Conservation (phyloP, 1,140 invertebrate genomes). For the Proales similis region DNA sequence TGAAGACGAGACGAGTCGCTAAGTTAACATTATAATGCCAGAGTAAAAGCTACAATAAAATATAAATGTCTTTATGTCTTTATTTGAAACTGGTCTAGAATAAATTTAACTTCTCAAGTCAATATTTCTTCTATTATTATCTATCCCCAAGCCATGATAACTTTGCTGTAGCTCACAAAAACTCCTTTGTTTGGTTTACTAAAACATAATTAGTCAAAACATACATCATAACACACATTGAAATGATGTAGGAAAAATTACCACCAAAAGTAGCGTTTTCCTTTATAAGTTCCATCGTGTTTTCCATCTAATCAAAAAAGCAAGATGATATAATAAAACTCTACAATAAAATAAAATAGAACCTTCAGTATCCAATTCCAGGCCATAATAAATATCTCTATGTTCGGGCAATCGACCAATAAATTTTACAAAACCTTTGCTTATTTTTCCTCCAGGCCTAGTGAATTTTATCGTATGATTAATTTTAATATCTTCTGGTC, state of each 20-base stretch:
- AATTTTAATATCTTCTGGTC: constrained; percentile 45
- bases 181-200: constrained; percentile 53
- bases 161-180: constrained; percentile 52
- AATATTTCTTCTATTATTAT: neutral
- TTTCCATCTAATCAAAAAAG: constrained; percentile 46
- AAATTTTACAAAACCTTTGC: constrained; percentile 49
- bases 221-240: neutral
- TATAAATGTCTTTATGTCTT: too few species aligned
- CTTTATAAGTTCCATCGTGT: constrained; percentile 52
- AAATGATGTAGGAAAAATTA: constrained; percentile 40
- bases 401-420: constrained; percentile 50
- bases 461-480: constrained; percentile 52
- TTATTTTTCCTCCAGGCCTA: constrained; percentile 49
- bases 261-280: constrained; percentile 50
- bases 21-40: too few species aligned
- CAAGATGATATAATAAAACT: neutral
- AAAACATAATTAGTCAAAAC: constrained; percentile 40
- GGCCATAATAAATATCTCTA: constrained; percentile 48
- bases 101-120: neutral
- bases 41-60: too few species aligned
- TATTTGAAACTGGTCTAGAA: neutral
- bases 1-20: too few species aligned
- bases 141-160: constrained; percentile 50
- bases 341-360: neutral
- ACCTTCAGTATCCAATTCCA: constrained; percentile 52